Evolutionary conservation across 2,888 invertebrate species (phyloP).

Genomic region (Oxytorus armatus): DNA sequence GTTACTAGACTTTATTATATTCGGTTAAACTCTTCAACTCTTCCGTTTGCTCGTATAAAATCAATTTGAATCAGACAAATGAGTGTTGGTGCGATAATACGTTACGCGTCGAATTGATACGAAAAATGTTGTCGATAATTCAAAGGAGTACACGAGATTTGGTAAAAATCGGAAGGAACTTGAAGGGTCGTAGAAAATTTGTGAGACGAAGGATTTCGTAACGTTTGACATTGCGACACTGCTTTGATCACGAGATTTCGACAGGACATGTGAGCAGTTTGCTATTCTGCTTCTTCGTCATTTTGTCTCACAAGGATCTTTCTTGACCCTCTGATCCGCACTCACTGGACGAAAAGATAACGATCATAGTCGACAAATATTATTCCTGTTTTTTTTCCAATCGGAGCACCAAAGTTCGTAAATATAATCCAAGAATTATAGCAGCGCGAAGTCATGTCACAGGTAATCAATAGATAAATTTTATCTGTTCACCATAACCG

Average conservation of each 20-base stretch:
- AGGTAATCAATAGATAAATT: slow-evolving; percentile 41
- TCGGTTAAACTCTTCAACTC: no score
- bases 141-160: no score
- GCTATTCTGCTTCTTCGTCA: slow-evolving; percentile 36
- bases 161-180: no score
- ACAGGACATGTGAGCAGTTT: neutral
- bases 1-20: no score
- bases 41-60: no score
- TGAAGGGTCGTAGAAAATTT: no score
- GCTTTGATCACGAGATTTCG: neutral
- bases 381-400: slow-evolving; percentile 11
- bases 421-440: neutral
- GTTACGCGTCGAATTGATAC: no score
- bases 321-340: slow-evolving; percentile 34
- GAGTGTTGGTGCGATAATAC: no score
- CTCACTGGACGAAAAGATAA: slow-evolving; percentile 22
- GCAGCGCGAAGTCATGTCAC: neutral
- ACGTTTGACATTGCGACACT: slow-evolving; percentile 14
- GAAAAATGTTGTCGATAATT: no score
- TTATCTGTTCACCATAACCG: slow-evolving; percentile 33
- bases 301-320: slow-evolving; percentile 25
- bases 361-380: slow-evolving; percentile 61
- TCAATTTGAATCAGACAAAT: no score
- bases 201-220: slow-evolving; percentile 57
- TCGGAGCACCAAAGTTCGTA: no score